Percentiles rank a stretch among this genome's conserved stretches.
Evolutionary conservation across 2,113 vertebrate species (phyloP).

Genomic region (Pteruthius melanotis): DNA sequence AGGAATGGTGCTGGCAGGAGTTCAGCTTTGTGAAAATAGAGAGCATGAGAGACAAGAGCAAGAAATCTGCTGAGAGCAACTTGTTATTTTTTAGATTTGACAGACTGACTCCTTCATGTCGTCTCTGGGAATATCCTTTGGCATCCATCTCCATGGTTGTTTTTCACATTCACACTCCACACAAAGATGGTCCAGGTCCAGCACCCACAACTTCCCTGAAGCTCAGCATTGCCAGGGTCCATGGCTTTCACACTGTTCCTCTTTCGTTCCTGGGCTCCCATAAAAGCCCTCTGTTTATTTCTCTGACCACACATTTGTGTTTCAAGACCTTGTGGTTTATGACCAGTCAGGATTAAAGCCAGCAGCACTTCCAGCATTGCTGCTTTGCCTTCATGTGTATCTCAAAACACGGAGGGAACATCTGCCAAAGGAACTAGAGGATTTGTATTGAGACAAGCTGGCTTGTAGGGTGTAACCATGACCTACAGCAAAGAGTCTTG

Average conservation of each 20-base stretch:
- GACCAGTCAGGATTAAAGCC: not conserved
- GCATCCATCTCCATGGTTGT: not conserved
- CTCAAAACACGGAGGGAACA: not conserved
- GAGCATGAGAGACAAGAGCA: fast-evolving
- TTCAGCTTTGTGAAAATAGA: not conserved
- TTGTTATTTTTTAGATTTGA: not conserved
- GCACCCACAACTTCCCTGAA: not conserved
- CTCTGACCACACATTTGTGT: not conserved
- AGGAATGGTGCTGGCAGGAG: not conserved
- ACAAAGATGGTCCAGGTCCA: not conserved
- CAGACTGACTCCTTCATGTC: not conserved
- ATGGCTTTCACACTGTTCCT: not conserved
- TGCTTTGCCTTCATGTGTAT: not conserved
- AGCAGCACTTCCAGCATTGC: not conserved
- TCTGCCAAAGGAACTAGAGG: not conserved
- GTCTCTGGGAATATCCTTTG: not conserved
- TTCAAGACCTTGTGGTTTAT: not conserved
- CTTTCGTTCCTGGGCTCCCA: not conserved
- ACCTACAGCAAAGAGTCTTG: not conserved
- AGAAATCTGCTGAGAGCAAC: not conserved
- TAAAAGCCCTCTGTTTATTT: not conserved
- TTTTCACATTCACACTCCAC: not conserved
- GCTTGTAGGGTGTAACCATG: not conserved
- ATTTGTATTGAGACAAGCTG: not conserved
- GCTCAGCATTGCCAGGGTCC: not conserved